phyloP scores from a whole-genome alignment of 2,113 vertebrate genomes.

The Oryzias curvinotus region DNA sequence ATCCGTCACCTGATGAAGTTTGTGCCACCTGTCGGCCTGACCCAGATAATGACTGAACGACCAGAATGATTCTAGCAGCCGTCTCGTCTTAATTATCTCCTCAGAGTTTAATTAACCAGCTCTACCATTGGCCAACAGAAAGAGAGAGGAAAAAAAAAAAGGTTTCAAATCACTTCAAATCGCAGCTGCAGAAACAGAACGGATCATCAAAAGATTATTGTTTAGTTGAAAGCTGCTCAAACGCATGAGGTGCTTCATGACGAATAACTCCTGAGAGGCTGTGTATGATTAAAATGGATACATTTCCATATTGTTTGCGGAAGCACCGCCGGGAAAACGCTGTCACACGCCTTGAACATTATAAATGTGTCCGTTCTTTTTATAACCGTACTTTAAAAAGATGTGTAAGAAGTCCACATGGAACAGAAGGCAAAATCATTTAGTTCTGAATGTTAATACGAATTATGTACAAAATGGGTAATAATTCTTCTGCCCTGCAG shows the following conservation, averaged over 20 bases:
- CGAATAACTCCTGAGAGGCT: constrained; percentile 46
- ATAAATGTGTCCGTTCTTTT: constrained; percentile 39
- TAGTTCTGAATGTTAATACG: constrained; percentile 98
- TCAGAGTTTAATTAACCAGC: constrained; percentile 99
- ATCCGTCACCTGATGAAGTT: constrained; percentile 85
- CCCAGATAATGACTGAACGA: constrained; percentile 92
- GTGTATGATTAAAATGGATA: constrained; percentile 52
- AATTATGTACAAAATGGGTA: constrained; percentile 98
- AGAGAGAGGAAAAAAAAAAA: constrained; percentile 87
- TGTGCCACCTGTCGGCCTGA: constrained; percentile 90
- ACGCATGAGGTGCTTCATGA: constrained; percentile 49
- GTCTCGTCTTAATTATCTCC: constrained; percentile 97
- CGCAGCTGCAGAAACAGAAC: constrained; percentile 69
- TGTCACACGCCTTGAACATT: constrained; percentile 44
- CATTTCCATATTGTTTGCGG: constrained; percentile 66
- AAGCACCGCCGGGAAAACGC: constrained; percentile 37
- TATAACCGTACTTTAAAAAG: constrained; percentile 67
- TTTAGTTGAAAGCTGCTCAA: constrained; percentile 60
- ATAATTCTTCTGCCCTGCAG: constrained; percentile 99
- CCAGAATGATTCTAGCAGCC: constrained; percentile 90
- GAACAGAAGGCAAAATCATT: constrained; percentile 92
- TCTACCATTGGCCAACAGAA: constrained; percentile 93
- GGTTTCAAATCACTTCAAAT: constrained; percentile 92
- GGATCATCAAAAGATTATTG: constrained; percentile 55
- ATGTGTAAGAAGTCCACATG: constrained; percentile 82